Conservation (phyloP, 2,113 vertebrate species). For the Pseudopipra pipra region DNA sequence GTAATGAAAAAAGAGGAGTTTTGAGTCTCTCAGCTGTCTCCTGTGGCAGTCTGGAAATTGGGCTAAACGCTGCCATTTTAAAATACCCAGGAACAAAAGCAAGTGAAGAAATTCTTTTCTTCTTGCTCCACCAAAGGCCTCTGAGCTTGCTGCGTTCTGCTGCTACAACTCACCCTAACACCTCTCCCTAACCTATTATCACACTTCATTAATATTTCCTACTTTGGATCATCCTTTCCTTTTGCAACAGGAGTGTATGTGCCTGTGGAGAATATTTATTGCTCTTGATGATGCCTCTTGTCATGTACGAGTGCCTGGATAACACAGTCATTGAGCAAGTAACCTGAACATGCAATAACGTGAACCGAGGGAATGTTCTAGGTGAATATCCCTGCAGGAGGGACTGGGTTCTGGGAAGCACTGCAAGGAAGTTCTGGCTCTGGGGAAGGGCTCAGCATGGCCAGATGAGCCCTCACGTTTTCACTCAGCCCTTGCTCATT, state of each 20-base stretch:
- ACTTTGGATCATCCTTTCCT: neutral
- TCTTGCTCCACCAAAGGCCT: neutral
- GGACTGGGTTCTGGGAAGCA: neutral
- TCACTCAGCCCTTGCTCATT: neutral
- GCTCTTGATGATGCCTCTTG: neutral
- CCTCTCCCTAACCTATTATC: neutral
- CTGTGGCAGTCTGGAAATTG: neutral
- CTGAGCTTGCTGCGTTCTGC: conserved; percentile 28
- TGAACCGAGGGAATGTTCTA: accelerated
- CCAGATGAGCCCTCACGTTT: neutral
- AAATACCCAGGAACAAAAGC: neutral
- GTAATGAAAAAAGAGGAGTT: neutral
- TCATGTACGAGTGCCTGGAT: accelerated
- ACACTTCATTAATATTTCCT: neutral
- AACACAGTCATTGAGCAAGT: accelerated
- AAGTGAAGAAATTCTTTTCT: neutral
- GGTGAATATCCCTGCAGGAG: neutral
- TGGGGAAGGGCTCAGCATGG: neutral
- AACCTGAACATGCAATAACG: accelerated
- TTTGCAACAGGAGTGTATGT: neutral
- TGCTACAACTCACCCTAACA: neutral
- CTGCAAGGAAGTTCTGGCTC: neutral
- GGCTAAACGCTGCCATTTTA: neutral
- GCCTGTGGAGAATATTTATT: neutral
- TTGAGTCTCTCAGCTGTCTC: neutral